Conservation (phyloP, 35 echinoderm and acorn worm genomes). For the Chiridota heheva region DNA sequence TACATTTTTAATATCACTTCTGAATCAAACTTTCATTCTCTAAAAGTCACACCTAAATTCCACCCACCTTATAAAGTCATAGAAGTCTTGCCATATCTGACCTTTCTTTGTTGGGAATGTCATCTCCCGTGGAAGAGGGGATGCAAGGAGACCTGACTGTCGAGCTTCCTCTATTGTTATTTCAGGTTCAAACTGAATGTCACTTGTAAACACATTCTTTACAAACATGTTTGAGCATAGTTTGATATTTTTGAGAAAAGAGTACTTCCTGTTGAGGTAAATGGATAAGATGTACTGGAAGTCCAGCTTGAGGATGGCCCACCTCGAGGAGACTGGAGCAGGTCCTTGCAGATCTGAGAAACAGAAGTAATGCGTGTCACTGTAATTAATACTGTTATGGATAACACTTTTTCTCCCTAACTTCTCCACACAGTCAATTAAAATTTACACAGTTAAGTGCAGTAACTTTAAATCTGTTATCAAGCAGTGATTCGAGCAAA, state of each 20-base stretch:
- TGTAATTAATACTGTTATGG: background rate
- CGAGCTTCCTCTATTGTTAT: slow-evolving; percentile 85
- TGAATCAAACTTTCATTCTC: too few relatives aligned
- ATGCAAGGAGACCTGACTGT: slow-evolving; percentile 64
- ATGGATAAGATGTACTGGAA: slow-evolving; percentile 99
- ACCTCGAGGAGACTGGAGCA: slow-evolving; percentile 62
- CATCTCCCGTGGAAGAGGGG: slow-evolving; percentile 95
- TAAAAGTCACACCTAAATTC: too few relatives aligned
- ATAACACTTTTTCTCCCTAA: background rate
- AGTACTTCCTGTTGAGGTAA: slow-evolving; percentile 93
- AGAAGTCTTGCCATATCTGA: slow-evolving; percentile 65
- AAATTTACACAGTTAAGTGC: background rate
- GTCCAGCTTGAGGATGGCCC: slow-evolving; percentile 86
- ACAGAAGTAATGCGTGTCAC: background rate
- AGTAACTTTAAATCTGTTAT: background rate
- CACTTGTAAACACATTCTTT: slow-evolving; percentile 95
- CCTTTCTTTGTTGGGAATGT: slow-evolving; percentile 82
- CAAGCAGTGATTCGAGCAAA: too few relatives aligned
- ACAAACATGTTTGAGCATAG: slow-evolving; percentile 89
- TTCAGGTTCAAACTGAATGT: slow-evolving; percentile 90
- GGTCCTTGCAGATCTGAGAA: slow-evolving; percentile 82
- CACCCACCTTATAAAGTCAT: slow-evolving; percentile 88
- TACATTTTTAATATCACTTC: too few relatives aligned
- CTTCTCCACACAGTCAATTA: background rate
- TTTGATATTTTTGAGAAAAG: slow-evolving; percentile 75